These are phyloP conservation scores for Zoanthus sansibaricus DNA, from an alignment of 92 coral and sea anemone genomes.

Conservation along the genomic window DNA sequence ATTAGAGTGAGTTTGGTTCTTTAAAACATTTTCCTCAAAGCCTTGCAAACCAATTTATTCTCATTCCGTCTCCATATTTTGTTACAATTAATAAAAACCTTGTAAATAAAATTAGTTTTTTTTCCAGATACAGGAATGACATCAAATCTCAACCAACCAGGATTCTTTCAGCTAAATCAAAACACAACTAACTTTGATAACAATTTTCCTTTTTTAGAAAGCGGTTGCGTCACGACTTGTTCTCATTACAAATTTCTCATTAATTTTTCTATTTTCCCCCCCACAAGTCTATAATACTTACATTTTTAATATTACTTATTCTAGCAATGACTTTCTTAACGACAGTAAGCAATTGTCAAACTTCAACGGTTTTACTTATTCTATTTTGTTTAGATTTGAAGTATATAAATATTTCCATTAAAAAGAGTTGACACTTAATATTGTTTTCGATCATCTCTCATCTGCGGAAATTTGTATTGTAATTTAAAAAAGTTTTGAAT, in stretches of 20 bases:
- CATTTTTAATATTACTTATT: background rate
- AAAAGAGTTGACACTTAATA: background rate
- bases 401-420: background rate
- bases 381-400: background rate
- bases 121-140: background rate
- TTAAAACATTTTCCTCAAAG: background rate
- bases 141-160: slow-evolving; percentile 22
- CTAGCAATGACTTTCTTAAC: background rate
- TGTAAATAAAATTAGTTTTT: background rate
- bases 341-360: background rate
- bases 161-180: background rate
- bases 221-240: background rate
- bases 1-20: background rate
- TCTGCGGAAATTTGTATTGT: no score
- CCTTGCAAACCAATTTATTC: background rate
- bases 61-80: background rate
- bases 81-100: background rate
- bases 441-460: background rate
- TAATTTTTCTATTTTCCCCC: background rate
- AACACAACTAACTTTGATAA: background rate
- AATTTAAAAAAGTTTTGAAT: no score
- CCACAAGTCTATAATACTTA: background rate
- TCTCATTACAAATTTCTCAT: background rate
- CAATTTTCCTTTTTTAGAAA: background rate
- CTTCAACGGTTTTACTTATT: background rate